A percentile compares a stretch with the other conserved stretches of the same genome.
Evolutionary conservation across 2,113 vertebrate species (phyloP).

Genomic region (Grantiella picta): DNA sequence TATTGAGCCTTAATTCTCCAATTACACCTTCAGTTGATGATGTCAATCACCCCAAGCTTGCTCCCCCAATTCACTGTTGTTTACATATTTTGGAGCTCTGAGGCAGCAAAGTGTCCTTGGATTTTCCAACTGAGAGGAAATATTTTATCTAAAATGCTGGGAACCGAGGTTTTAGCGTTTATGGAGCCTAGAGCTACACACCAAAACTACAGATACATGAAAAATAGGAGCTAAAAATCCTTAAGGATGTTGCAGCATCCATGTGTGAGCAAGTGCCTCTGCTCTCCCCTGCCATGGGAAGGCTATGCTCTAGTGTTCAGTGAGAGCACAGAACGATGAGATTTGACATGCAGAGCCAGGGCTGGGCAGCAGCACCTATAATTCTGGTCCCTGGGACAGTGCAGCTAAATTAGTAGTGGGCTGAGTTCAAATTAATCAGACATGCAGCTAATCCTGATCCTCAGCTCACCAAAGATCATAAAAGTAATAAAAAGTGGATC

Average conservation of each 20-base stretch:
- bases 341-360: not conserved
- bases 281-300: not conserved
- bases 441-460: not conserved
- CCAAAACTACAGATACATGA: no score
- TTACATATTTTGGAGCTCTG: no score
- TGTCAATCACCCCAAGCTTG: no score
- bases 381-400: not conserved
- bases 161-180: no score
- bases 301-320: not conserved
- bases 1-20: no score
- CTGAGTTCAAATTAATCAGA: not conserved
- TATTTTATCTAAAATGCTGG: no score
- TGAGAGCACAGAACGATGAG: not conserved
- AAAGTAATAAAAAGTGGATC: not conserved
- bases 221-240: no score
- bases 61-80: no score
- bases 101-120: no score
- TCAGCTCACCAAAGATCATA: not conserved
- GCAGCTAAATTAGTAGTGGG: not conserved
- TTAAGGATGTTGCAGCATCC: not conserved
- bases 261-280: not conserved
- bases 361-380: not conserved
- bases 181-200: no score
- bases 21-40: no score
- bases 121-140: no score